Base-by-base conservation (phyloP, 2,113 vertebrate genomes). In the Quiscalus mexicanus region DNA sequence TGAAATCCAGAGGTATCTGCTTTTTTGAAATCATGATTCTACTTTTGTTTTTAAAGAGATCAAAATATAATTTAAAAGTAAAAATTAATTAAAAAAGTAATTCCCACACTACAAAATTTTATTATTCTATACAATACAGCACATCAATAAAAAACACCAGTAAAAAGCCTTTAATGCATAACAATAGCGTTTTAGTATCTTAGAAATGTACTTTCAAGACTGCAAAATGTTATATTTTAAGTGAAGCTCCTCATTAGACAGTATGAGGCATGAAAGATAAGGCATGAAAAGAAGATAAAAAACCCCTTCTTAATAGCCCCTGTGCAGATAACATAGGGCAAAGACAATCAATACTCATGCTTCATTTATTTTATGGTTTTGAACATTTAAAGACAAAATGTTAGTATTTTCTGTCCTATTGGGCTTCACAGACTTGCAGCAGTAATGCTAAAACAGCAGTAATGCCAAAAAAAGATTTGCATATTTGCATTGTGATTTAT, bases 301-400 rank as follows among this genome's bases (percentile, higher is more conserved):
- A 97, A 97, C 59, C 71, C 89, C 90, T 95, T 92, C 95, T 96
- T 98, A 98, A 98, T 95, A 97, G 97, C 97, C 97, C 93, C 97
- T 97, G 90, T 91, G 90, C 63, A 95, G 96, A 98, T 95, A 98
- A 98, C 84, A 50, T 85, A 95, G 94, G 92, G 77, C 49, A 84
- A 97, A 98, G 96, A 98, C 82, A 98, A 98, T 98, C 95, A 98
- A 97, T 97, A 97, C 77, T 52, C 77, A 97, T 74, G 97, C 94
- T 95, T 98, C 97, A 98, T 98, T 98, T 98, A 95, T 96, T 98
- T 98, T 98, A 98, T 96, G 78, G 91, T 96, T 90, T 50, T 95
- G 86, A 97, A 86, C 84, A 97, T 85, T 97, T 97, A 94, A 93
- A 97, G 90, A 71, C 89, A 97, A 97, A 98, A 96, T 97, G 90